These are phyloP conservation scores for Nycticryphes semicollaris DNA, from an alignment of 2,113 vertebrate species.

Conservation along the genomic window DNA sequence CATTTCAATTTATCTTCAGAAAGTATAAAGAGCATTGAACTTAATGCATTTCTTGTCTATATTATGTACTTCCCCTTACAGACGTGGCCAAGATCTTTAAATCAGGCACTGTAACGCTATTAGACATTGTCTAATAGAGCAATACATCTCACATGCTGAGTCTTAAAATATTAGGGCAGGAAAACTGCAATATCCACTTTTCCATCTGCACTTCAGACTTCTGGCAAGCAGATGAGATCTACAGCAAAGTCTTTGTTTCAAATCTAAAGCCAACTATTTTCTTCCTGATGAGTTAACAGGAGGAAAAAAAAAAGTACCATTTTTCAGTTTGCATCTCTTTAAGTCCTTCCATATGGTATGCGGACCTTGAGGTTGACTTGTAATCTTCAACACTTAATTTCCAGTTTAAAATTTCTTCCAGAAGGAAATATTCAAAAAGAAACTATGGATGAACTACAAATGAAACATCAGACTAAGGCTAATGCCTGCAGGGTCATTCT, in stretches of 20 bases:
- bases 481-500: constrained; percentile 35
- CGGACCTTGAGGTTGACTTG: background rate
- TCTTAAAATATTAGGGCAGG: background rate
- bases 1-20: background rate
- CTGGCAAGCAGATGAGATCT: constrained; percentile 51
- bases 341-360: constrained; percentile 10
- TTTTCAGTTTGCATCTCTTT: constrained; percentile 10
- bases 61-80: background rate
- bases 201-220: constrained; percentile 42
- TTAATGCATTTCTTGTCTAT: background rate
- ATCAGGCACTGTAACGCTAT: background rate
- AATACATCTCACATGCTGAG: background rate
- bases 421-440: constrained; percentile 34
- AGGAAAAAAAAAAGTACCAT: background rate
- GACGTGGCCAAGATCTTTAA: background rate
- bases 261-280: constrained; percentile 27
- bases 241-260: constrained; percentile 21
- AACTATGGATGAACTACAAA: background rate
- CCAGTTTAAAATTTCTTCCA: constrained; percentile 44
- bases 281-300: background rate
- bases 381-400: constrained; percentile 47
- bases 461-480: constrained; percentile 8
- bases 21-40: background rate
- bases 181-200: constrained; percentile 57
- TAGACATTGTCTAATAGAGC: background rate